Evolutionary conservation across 2,113 vertebrate genomes (phyloP).

Genomic region (Caracal caracal): DNA sequence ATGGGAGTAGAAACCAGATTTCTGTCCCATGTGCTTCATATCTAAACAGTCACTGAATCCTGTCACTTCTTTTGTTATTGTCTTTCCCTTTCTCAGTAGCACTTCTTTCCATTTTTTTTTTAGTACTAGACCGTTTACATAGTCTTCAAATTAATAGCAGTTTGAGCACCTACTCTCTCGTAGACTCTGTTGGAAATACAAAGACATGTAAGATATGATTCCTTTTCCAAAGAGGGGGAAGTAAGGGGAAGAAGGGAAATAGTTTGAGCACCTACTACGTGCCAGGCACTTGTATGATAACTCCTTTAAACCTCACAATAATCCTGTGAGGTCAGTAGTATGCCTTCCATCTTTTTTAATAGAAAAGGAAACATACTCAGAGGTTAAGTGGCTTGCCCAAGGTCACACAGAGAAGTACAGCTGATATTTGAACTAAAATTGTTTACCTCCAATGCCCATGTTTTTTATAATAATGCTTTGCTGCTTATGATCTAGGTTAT

Average conservation of each 20-base stretch:
- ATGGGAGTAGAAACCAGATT: slow-evolving; percentile 64
- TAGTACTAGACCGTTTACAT: slow-evolving; percentile 83
- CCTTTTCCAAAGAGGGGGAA: slow-evolving; percentile 78
- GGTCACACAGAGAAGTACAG: slow-evolving; percentile 49
- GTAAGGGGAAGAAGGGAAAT: slow-evolving; percentile 72
- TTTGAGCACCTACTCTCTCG: slow-evolving; percentile 83
- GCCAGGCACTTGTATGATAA: slow-evolving; percentile 75
- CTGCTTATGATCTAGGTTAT: slow-evolving; percentile 15
- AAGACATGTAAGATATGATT: slow-evolving; percentile 82
- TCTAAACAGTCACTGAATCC: slow-evolving; percentile 73
- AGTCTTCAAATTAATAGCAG: slow-evolving; percentile 83
- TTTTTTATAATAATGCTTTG: slow-evolving; percentile 14
- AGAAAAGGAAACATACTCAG: slow-evolving; percentile 32
- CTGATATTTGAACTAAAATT: slow-evolving; percentile 47
- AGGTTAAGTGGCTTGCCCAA: slow-evolving; percentile 46
- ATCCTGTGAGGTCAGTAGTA: slow-evolving; percentile 43
- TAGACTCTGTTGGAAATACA: slow-evolving; percentile 83
- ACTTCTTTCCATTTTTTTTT: slow-evolving; percentile 83
- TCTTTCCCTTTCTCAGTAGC: slow-evolving; percentile 81
- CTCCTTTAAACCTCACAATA: slow-evolving; percentile 40
- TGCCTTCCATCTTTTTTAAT: not conserved
- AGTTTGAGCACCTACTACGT: slow-evolving; percentile 75
- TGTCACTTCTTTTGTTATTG: slow-evolving; percentile 79
- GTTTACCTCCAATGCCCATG: not conserved
- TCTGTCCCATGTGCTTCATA: slow-evolving; percentile 61